Percentiles rank a stretch among this genome's conserved stretches.
These are phyloP conservation scores for Podarcis siculus DNA, from an alignment of 2,797 vertebrate species.

Conservation along the genomic window DNA sequence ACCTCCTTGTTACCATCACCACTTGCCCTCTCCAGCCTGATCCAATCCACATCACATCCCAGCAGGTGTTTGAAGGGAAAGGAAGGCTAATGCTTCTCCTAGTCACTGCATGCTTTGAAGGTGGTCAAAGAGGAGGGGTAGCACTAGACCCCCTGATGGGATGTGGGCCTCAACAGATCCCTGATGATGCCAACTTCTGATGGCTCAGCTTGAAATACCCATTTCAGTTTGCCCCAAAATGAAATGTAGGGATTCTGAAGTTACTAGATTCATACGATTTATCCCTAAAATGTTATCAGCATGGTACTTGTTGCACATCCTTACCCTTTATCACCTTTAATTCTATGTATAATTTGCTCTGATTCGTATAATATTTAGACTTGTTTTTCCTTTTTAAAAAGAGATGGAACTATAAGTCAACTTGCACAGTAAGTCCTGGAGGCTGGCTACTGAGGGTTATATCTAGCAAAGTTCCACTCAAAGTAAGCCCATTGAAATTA, in stretches of 20 bases:
- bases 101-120: not conserved
- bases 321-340: no score
- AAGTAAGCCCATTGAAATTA: no score
- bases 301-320: no score
- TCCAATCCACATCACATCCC: not conserved
- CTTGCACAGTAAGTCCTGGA: no score
- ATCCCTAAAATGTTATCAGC: no score
- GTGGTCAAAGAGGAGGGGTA: not conserved
- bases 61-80: not conserved
- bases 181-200: not conserved
- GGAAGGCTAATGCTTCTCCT: not conserved
- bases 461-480: no score
- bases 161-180: not conserved
- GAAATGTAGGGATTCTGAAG: not conserved
- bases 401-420: no score
- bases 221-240: not conserved
- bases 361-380: no score
- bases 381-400: no score
- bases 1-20: not conserved
- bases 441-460: no score
- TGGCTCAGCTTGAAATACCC: not conserved
- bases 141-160: not conserved
- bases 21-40: not conserved
- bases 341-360: no score
- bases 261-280: not conserved